A percentile compares a stretch with the other conserved stretches of the same genome.
Conservation (phyloP, 2,888 invertebrate genomes). For the Ectemnius cavifrons region DNA sequence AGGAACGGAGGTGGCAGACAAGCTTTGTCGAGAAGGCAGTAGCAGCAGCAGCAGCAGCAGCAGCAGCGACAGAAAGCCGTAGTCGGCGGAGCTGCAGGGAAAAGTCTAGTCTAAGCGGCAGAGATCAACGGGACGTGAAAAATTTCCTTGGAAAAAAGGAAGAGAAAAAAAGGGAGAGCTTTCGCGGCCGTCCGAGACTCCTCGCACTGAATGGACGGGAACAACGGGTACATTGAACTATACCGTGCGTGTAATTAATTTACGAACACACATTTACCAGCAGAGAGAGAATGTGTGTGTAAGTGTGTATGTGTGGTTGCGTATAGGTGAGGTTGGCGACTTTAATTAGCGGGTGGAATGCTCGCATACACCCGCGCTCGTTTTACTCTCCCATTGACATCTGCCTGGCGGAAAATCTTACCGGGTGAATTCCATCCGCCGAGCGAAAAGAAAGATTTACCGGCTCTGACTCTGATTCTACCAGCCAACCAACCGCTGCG, state of each 20-base stretch:
- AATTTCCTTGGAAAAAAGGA: conserved; percentile 6
- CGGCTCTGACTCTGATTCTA: too few relatives aligned
- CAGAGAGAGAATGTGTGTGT: too few relatives aligned
- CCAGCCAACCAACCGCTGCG: too few relatives aligned
- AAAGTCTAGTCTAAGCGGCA: neutral
- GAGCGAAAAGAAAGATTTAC: too few relatives aligned
- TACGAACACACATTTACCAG: neutral
- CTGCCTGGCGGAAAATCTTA: too few relatives aligned
- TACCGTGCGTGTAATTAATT: conserved; percentile 21
- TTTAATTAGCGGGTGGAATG: too few relatives aligned
- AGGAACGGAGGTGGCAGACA: neutral
- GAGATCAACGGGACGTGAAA: neutral
- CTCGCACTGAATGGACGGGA: conserved; percentile 8
- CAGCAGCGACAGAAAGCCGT: neutral
- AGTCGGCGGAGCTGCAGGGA: neutral
- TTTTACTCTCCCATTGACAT: too few relatives aligned
- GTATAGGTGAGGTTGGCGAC: too few relatives aligned
- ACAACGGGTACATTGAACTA: conserved; percentile 26
- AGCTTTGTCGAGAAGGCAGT: neutral
- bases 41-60: neutral
- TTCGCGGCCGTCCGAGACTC: neutral
- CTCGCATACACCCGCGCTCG: too few relatives aligned
- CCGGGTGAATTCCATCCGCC: too few relatives aligned
- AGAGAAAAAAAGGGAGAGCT: conserved; percentile 15
- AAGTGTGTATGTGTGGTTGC: too few relatives aligned